Conservation (phyloP, 2,888 invertebrate genomes). For the Heteropelma amictum region DNA sequence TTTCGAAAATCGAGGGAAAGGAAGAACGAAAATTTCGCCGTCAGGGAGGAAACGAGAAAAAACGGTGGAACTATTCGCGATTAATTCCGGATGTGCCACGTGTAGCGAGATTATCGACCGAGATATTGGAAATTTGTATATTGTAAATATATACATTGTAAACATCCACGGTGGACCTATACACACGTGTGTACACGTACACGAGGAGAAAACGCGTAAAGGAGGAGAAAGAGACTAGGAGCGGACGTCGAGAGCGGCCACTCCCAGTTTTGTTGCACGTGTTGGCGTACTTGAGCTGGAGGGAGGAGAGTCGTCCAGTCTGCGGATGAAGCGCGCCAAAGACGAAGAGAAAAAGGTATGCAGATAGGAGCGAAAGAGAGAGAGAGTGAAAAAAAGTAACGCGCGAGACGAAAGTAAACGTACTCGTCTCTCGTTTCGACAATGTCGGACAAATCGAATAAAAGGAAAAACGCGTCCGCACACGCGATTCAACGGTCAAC, state of each 20-base stretch:
- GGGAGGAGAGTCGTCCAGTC: conserved; percentile 11
- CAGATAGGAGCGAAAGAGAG: background rate
- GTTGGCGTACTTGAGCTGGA: conserved; percentile 46
- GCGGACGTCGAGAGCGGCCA: conserved; percentile 54
- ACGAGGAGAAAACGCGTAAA: background rate
- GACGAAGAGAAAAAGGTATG: background rate
- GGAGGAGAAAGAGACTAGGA: conserved; percentile 37
- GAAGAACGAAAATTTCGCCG: too few species aligned
- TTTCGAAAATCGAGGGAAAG: too few species aligned
- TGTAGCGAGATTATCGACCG: too few species aligned
- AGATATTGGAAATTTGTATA: too few species aligned
- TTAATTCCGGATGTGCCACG: too few species aligned
- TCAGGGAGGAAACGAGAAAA: too few species aligned
- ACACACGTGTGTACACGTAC: conserved; percentile 5
- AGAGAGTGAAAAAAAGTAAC: conserved; percentile 11
- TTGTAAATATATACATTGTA: too few species aligned
- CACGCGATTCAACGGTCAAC: conserved; percentile 64
- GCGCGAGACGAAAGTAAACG: conserved; percentile 44
- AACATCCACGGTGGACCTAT: too few species aligned
- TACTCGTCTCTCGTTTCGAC: conserved; percentile 61
- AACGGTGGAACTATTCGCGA: too few species aligned
- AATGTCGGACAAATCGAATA: conserved; percentile 27
- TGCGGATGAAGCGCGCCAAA: conserved; percentile 35
- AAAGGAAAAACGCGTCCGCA: conserved; percentile 62
- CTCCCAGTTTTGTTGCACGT: conserved; percentile 59